Conservation (phyloP, 2,113 vertebrate species). For the Fregata magnificens region DNA sequence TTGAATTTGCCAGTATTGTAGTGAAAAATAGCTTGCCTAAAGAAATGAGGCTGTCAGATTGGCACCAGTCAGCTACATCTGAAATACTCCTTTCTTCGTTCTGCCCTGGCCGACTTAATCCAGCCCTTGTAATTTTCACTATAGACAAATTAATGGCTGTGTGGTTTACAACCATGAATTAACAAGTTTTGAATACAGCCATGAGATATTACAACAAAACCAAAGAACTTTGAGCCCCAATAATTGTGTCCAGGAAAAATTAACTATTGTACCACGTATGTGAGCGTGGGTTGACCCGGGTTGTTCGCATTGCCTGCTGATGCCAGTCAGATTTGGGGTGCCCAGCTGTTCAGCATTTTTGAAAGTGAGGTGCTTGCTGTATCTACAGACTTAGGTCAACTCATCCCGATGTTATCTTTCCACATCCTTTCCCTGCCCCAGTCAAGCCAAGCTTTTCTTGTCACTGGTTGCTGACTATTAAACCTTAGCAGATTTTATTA, state of each 20-base stretch:
- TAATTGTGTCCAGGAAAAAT: neutral
- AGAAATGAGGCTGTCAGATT: neutral
- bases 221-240: neutral
- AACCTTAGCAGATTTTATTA: neutral
- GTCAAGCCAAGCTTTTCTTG: neutral
- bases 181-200: neutral
- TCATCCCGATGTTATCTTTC: neutral
- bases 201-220: neutral
- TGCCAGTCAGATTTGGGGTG: neutral
- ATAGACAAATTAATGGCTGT: neutral
- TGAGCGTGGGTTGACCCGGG: neutral
- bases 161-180: neutral
- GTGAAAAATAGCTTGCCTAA: neutral
- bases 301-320: neutral
- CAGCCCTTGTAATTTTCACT: neutral
- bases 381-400: neutral
- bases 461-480: neutral
- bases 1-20: neutral
- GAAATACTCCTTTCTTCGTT: neutral
- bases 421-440: neutral
- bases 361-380: neutral
- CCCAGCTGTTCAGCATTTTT: neutral
- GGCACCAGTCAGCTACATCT: neutral
- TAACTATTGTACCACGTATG: accelerated
- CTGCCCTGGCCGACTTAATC: neutral